phyloP scores from a whole-genome alignment of 2,113 vertebrate genomes.

The Erythrolamprus reginae region DNA sequence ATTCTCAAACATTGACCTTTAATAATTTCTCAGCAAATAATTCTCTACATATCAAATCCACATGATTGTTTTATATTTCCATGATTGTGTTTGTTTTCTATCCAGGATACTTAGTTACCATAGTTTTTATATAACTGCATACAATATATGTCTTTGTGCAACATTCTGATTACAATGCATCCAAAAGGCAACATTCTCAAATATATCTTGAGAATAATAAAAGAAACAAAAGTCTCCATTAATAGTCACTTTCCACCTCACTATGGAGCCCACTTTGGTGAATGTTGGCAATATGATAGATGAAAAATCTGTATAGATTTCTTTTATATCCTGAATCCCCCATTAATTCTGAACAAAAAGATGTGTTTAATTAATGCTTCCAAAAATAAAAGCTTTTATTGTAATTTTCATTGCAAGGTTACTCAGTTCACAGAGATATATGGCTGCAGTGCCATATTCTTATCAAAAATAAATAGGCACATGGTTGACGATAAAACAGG shows the following conservation, averaged over 20 bases:
- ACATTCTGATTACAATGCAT: background rate
- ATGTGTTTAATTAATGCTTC: background rate
- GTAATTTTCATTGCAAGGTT: background rate
- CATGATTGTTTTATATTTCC: background rate
- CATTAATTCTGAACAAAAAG: background rate
- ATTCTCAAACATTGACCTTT: background rate
- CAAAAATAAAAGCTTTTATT: background rate
- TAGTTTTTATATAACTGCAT: background rate
- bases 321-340: background rate
- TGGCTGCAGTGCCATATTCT: background rate
- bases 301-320: background rate
- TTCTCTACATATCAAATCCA: background rate
- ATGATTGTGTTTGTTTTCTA: background rate
- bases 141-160: background rate
- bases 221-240: too few species aligned
- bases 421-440: background rate
- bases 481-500: background rate
- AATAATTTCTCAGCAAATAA: background rate
- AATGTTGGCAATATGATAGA: background rate
- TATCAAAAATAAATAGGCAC: background rate
- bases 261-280: background rate
- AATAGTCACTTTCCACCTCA: background rate
- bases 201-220: background rate
- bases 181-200: background rate
- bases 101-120: background rate